These are phyloP conservation scores for Slavum lentiscoides DNA, from an alignment of 2,888 invertebrate species.

Conservation along the genomic window DNA sequence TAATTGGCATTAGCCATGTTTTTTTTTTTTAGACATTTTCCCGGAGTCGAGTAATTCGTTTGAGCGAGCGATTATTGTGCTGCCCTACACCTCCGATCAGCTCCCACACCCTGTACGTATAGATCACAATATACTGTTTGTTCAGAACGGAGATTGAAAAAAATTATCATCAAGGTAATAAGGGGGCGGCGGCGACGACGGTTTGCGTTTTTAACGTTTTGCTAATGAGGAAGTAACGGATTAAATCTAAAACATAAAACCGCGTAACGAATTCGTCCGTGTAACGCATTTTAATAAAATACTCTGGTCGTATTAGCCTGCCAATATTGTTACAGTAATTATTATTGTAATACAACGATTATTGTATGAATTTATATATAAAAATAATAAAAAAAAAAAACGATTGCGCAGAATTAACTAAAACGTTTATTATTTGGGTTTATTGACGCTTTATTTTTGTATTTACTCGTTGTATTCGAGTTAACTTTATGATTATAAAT, in stretches of 20 bases:
- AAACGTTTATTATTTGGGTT: no score
- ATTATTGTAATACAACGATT: not conserved
- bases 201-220: slow-evolving; percentile 15
- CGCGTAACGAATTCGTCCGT: slow-evolving; percentile 30
- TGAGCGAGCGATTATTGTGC: no score
- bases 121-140: not conserved
- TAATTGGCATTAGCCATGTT: no score
- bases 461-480: no score
- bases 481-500: no score
- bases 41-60: no score
- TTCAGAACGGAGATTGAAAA: not conserved
- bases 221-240: slow-evolving; percentile 52
- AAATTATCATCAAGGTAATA: not conserved
- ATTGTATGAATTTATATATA: not conserved
- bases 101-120: not conserved
- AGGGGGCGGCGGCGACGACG: not conserved
- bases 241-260: slow-evolving; percentile 36
- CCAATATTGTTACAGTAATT: not conserved
- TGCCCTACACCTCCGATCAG: no score
- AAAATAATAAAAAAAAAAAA: no score
- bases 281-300: not conserved
- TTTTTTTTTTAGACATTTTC: no score
- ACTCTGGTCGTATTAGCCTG: not conserved
- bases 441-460: no score
- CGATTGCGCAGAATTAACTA: no score